Evolutionary conservation across 2,113 vertebrate species (phyloP).

Genomic region (Seriola rivoliana): DNA sequence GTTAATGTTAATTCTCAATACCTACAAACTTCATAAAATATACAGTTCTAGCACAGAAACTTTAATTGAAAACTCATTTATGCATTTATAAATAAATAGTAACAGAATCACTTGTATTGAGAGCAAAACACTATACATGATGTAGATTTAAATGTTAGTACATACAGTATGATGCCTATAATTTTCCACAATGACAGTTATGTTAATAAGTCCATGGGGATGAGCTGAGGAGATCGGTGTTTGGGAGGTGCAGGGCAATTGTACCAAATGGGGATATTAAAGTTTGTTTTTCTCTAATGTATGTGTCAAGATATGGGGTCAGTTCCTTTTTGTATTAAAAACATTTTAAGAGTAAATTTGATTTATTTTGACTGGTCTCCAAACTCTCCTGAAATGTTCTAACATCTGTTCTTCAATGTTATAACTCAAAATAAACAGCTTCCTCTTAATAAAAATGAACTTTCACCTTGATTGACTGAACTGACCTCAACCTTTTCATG

Average conservation of each 20-base stretch:
- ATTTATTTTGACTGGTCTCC: neutral
- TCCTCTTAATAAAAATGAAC: slow-evolving; percentile 3
- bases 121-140: slow-evolving; percentile 62
- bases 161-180: slow-evolving; percentile 49
- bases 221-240: slow-evolving; percentile 17
- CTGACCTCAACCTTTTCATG: slow-evolving; percentile 41
- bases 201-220: slow-evolving; percentile 34
- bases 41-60: slow-evolving; percentile 65
- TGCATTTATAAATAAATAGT: slow-evolving; percentile 79
- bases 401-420: slow-evolving; percentile 4
- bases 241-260: slow-evolving; percentile 5
- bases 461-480: slow-evolving; percentile 35
- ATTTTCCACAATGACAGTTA: slow-evolving; percentile 5
- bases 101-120: slow-evolving; percentile 64
- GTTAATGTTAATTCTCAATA: slow-evolving; percentile 33
- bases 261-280: slow-evolving; percentile 13
- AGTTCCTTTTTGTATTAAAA: slow-evolving; percentile 21
- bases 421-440: slow-evolving; percentile 7
- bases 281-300: slow-evolving; percentile 11
- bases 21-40: slow-evolving; percentile 46
- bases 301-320: neutral
- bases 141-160: slow-evolving; percentile 64
- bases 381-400: slow-evolving; percentile 26
- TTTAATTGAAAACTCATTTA: slow-evolving; percentile 51
- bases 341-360: neutral